Conservation (phyloP, 2,888 invertebrate species). For the Cephus pygmeus region DNA sequence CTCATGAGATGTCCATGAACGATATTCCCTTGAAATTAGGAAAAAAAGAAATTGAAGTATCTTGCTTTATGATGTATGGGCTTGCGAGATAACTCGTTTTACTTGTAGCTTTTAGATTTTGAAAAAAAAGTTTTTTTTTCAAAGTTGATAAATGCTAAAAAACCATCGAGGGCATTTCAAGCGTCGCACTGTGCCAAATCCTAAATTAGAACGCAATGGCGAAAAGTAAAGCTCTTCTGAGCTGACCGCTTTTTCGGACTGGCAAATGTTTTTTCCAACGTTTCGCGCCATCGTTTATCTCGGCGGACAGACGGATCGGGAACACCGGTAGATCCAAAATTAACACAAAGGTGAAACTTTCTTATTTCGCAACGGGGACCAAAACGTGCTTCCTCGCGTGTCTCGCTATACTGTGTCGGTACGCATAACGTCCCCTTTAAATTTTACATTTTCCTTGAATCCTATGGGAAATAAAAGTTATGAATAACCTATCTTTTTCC, state of each 20-base stretch:
- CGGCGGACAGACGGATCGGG: neutral
- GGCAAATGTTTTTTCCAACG: neutral
- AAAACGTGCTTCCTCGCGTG: neutral
- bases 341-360: neutral
- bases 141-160: neutral
- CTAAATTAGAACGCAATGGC: slow-evolving; percentile 14
- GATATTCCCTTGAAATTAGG: neutral
- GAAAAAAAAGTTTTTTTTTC: neutral
- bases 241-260: neutral
- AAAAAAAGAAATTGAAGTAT: neutral
- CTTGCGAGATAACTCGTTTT: neutral
- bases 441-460: neutral
- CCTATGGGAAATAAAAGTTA: neutral
- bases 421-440: neutral
- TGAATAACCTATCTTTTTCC: neutral
- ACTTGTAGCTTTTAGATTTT: neutral
- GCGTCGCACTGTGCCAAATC: slow-evolving; percentile 20
- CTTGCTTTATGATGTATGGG: neutral
- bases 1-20: neutral
- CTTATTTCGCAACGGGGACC: neutral
- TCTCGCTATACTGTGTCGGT: neutral
- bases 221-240: neutral
- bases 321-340: neutral
- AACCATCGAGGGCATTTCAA: neutral
- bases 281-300: neutral